Evolutionary conservation across 2,888 invertebrate species (phyloP), one percentile per base, ranked within the genome.

Genomic region (Hemistola chrysoprasaria): DNA sequence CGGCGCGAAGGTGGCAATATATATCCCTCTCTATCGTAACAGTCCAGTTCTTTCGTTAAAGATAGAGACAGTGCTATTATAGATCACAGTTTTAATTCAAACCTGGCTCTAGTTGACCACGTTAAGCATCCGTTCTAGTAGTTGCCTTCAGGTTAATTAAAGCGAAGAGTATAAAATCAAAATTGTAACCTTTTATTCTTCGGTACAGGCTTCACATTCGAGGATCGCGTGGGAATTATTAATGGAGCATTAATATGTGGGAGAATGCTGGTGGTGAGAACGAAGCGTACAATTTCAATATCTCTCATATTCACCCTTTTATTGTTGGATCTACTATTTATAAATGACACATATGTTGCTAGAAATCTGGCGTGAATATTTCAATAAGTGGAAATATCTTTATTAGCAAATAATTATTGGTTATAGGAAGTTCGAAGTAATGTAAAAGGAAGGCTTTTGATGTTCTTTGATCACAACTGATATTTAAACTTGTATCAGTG

Each of bases 91-190:
- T 57, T 69, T 80, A 82, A 85, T 86, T 81, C 79, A 47, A 77
- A 67, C 62, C 69, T 62, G 60, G 65, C 60, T 70, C 65, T 76
- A 78, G 71, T 80, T 83, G 71, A 77, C 69, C 78, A 78, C 77
- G 79, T 76, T 79, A 72, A 74, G 74, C 78, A 73, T 82, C 70
- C 67, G 70, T 62, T 82, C 70, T 78, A 79, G 74, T 67, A 57
- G 61, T 59, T 60, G 60, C 58, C 63, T 64, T 71, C 60, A 67
- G 77, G 72, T 56, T 77, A 78, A 79, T 81, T 79, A 76, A 71
- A 59, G 65, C 47, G 59, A 68, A 69, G 65, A 69, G 65, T 65
- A n/a, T n/a, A 62, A 56, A 59, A 67, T 65, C 57, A 58, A 73
- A 62, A 65, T 71, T 70, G 50, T 50, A 63, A 70, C 66, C 64